phyloP scores from a whole-genome alignment of 2,888 invertebrate genomes.

The Tipula unca region DNA sequence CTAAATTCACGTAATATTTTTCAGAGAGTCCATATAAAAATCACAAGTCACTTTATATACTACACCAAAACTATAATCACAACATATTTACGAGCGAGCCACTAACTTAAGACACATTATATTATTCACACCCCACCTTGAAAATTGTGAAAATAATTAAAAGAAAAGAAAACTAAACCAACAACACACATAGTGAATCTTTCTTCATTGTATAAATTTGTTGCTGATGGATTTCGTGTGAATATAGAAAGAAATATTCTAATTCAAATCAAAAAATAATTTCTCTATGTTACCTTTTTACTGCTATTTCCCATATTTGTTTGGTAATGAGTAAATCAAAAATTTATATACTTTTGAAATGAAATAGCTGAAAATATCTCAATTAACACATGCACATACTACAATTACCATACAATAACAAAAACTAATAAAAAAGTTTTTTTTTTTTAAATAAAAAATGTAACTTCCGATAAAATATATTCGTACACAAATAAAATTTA shows the following conservation, averaged over 20 bases:
- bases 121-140: background rate
- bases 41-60: background rate
- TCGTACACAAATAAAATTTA: background rate
- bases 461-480: background rate
- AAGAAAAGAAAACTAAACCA: background rate
- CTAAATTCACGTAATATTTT: background rate
- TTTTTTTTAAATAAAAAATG: background rate
- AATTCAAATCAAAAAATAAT: background rate
- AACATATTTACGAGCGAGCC: background rate
- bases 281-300: background rate
- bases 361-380: background rate
- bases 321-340: background rate
- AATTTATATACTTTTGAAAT: background rate
- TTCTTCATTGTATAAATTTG: background rate
- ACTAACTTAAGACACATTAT: background rate
- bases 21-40: background rate
- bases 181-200: background rate
- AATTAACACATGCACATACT: background rate
- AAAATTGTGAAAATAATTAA: background rate
- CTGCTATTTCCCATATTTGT: conserved; percentile 8
- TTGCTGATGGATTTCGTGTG: background rate
- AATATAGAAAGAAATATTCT: background rate
- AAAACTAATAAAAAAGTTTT: background rate
- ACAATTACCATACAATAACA: background rate
- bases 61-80: background rate